Percentiles rank a stretch among this genome's conserved stretches.
These are phyloP conservation scores for Alfaro cultratus DNA, from an alignment of 2,797 vertebrate species.

Conservation along the genomic window DNA sequence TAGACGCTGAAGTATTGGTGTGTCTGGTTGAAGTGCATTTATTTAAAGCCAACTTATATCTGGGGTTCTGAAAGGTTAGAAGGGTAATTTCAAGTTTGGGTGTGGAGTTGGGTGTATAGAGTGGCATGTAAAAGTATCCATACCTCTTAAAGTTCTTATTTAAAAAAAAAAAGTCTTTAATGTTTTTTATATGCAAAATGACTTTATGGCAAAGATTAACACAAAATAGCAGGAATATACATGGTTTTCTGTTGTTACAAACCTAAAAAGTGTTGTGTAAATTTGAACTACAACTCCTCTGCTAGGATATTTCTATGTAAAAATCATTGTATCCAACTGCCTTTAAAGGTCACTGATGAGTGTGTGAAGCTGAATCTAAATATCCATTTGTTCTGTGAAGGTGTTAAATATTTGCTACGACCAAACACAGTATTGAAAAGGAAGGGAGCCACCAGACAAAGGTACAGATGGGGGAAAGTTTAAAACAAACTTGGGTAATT, in stretches of 20 bases:
- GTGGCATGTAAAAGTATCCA: neutral
- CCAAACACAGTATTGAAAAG: neutral
- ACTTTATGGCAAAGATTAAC: neutral
- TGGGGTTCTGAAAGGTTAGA: constrained; percentile 41
- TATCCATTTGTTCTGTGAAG: neutral
- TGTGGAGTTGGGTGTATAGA: neutral
- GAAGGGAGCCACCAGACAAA: neutral
- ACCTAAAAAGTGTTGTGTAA: neutral
- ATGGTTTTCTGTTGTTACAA: neutral
- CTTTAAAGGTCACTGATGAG: neutral
- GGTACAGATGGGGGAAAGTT: neutral
- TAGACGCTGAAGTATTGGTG: constrained; percentile 36
- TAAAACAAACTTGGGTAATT: neutral
- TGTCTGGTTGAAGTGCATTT: constrained; percentile 19
- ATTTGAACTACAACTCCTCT: neutral
- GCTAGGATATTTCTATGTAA: neutral
- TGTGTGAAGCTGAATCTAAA: neutral
- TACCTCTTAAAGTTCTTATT: neutral
- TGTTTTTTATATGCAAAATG: neutral
- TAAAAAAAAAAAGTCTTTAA: neutral
- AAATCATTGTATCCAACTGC: neutral
- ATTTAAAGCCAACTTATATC: constrained; percentile 50
- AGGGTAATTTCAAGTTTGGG: constrained; percentile 17
- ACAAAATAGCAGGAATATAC: neutral
- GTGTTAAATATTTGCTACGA: neutral